Evolutionary conservation across 1,140 invertebrate genomes (phyloP), one percentile per base, ranked within the genome.

Genomic region (Drosophila sechellia): DNA sequence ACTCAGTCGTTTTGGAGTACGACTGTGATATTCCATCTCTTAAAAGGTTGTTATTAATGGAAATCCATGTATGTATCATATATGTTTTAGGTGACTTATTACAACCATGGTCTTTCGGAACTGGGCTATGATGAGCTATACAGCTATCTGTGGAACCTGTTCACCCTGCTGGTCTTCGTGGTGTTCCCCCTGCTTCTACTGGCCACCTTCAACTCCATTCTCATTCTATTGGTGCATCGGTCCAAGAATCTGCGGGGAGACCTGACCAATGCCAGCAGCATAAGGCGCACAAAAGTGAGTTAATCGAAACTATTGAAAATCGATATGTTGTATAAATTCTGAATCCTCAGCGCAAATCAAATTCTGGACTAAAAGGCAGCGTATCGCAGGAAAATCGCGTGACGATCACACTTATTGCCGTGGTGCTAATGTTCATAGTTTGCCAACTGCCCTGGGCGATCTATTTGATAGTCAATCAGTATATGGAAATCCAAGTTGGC

Each of bases 391-490:
- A 95, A 92, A 96, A 95, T 90, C 95, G 95, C 40, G 96, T 96
- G 52, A 96, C 96, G 2, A 94, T 96, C 11, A 96, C 96, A 77
- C 91, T 97, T 5, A 96, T 97, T 45, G 94, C 95, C 1, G 95
- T 97, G 2, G 95, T 97, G 0, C 92, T 96, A 3, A 93, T 96
- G 55, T 96, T 96, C 83, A 92, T 96, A 12, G 79, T 96, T 0
- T 96, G 96, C 78, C 96, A 96, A 90, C 92, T 95, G 34, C 96
- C 96, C 0, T 94, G 94, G 50, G 95, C 95, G 10, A 89, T 90
- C 8, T 92, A 81, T 53, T 43, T 92, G 54, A 77, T 92, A 31
- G 40, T 90, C 10, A 56, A 50, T 13, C 77, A 84, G 40, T 75
- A 83, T 17, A 58, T 77, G 45, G 17, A 75, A 0, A 85, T 92